Conservation (phyloP, 2,888 invertebrate species). For the Drosophila histrio region DNA sequence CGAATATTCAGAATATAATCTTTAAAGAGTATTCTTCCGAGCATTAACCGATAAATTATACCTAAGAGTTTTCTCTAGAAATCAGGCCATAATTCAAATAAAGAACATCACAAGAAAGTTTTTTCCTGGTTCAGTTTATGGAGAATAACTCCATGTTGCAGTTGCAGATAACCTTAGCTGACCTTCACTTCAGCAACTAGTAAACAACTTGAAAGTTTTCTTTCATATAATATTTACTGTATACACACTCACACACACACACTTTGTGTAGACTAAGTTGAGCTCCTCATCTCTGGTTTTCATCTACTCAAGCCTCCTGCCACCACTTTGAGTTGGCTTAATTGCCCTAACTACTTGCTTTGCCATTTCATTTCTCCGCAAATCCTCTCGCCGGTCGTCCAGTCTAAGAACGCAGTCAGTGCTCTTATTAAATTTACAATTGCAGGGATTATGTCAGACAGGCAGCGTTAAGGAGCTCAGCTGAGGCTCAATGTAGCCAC, state of each 20-base stretch:
- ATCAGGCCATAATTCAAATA: no score
- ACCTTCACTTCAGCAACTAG: slow-evolving; percentile 43
- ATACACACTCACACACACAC: not conserved
- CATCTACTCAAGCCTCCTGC: not conserved
- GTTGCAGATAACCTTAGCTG: not conserved
- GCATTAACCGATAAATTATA: no score
- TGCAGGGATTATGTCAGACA: slow-evolving; percentile 79
- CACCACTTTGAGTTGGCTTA: slow-evolving; percentile 41
- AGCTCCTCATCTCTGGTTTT: not conserved
- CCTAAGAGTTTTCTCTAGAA: no score
- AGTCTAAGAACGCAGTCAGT: slow-evolving; percentile 9
- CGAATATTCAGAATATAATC: no score
- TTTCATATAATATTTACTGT: slow-evolving; percentile 1
- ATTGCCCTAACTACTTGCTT: slow-evolving; percentile 61
- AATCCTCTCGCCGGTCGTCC: slow-evolving; percentile 14
- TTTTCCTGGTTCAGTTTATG: not conserved
- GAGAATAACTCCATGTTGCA: not conserved
- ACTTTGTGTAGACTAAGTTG: slow-evolving; percentile 21
- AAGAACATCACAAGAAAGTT: not conserved
- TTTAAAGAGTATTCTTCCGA: no score
- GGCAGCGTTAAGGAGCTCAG: slow-evolving; percentile 75
- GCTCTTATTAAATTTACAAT: slow-evolving; percentile 76
- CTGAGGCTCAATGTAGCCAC: slow-evolving; percentile 73
- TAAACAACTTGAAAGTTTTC: slow-evolving; percentile 46
- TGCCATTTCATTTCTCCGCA: slow-evolving; percentile 26